Evolutionary conservation across 1,140 invertebrate species (phyloP), one percentile per base, ranked within the genome.

Genomic region (Drosophila pseudoananassae): DNA sequence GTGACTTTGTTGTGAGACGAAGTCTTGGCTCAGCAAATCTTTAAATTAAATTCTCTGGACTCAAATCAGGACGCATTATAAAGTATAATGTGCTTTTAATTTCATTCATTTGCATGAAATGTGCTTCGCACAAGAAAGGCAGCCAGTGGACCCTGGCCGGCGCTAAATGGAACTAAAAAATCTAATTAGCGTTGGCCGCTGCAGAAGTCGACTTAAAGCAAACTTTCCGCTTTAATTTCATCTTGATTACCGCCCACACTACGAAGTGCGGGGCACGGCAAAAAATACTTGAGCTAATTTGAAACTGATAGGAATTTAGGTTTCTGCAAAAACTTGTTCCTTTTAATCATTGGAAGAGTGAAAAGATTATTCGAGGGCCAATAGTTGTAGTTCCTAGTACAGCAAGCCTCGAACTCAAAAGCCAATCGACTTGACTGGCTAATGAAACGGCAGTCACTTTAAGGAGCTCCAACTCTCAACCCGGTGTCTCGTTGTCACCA

Each of bases 21-120:
- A 9, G 17, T 38, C 45, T 60, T 61, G 55, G 65, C 57, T 71
- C 29, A 51, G 73, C 81, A 87, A 81, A 87, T 85, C 82, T 72
- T 85, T 78, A 87, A 87, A 87, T 87, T 72, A 76, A 88, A 88
- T 87, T 87, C 76, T 40, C 83, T 53, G 5, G 29, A 58, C 63
- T 69, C 87, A 85, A 90, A 90, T 90, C 87, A 90, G 78, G 59
- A 51, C 52, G 65, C 78, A 90, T 90, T 90, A 90, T 79, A 76
- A 72, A 87, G 82, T 85, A 85, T 90, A 90, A 90, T 90, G 87
- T 82, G 81, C 87, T 82, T 82, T 82, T 90, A 90, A 90, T 90
- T 90, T 85, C 85, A 90, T 90, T 90, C 78, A 90, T 90, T 90
- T 90, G 87, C 85, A 82, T 85, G 64, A 31, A 47, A 29, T 8